Percentiles rank a stretch among this genome's conserved stretches.
Evolutionary conservation across 2,113 vertebrate species (phyloP).

Genomic region (Ardeotis arabs): DNA sequence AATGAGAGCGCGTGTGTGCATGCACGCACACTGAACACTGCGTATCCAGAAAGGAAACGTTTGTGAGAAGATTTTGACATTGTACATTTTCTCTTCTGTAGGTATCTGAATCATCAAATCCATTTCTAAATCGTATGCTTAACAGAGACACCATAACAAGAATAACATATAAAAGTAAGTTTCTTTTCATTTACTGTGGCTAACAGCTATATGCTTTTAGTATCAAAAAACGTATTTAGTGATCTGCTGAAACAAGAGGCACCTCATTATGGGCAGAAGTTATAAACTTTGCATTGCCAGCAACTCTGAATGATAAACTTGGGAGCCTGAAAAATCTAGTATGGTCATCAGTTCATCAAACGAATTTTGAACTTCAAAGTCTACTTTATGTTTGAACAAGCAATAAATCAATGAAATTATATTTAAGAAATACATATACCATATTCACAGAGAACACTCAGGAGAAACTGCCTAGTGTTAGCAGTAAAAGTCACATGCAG

Average conservation of each 20-base stretch:
- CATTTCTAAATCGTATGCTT: conserved; percentile 97
- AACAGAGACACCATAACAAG: conserved; percentile 99
- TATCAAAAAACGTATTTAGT: neutral
- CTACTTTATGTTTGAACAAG: neutral
- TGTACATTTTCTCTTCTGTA: conserved; percentile 59
- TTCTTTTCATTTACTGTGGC: neutral
- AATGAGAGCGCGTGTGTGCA: neutral
- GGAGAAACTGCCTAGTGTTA: neutral
- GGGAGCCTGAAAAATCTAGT: neutral
- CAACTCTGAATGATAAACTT: neutral
- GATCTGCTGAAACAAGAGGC: neutral
- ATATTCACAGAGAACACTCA: neutral
- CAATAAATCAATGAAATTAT: neutral
- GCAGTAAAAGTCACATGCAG: neutral
- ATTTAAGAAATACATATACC: neutral
- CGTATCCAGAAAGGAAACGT: neutral
- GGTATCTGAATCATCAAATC: conserved; percentile 97
- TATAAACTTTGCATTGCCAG: neutral
- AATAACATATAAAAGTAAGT: conserved; percentile 99
- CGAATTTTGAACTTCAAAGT: neutral
- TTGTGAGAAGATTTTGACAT: neutral
- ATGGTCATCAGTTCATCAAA: neutral
- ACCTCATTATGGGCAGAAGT: neutral
- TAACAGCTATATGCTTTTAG: neutral
- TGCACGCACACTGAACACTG: neutral